Evolutionary conservation across 2,797 vertebrate genomes (phyloP).

Genomic region (Nannoperca australis): DNA sequence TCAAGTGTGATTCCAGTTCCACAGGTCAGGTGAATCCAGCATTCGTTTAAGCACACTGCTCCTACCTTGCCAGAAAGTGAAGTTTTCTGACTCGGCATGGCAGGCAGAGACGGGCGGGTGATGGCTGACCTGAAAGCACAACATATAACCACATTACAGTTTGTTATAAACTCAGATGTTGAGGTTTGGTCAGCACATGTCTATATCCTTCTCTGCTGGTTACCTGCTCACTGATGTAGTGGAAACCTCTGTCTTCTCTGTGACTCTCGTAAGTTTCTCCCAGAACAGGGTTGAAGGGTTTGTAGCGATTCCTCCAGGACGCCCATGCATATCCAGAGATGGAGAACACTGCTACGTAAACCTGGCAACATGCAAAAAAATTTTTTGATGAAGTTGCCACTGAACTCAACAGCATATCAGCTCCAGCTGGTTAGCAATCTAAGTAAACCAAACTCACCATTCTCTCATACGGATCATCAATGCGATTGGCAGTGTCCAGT

Average conservation of each 20-base stretch:
- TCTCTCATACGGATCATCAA: conserved; percentile 89
- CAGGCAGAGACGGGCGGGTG: conserved; percentile 93
- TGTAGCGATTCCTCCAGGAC: conserved; percentile 90
- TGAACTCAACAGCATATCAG: not conserved
- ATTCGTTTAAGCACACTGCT: not conserved
- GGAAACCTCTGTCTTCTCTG: conserved; percentile 90
- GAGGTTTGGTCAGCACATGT: not conserved
- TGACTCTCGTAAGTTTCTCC: conserved; percentile 93
- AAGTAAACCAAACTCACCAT: conserved; percentile 82
- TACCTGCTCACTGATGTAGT: conserved; percentile 93
- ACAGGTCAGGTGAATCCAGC: not conserved
- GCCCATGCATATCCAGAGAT: conserved; percentile 94
- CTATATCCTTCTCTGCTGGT: too few relatives aligned
- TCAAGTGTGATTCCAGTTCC: not conserved
- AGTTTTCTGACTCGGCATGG: conserved; percentile 92
- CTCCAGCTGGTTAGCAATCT: not conserved
- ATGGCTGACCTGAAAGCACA: conserved; percentile 88
- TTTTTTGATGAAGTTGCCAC: not conserved
- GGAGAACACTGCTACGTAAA: conserved; percentile 91
- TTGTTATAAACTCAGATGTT: not conserved
- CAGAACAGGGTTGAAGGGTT: conserved; percentile 94
- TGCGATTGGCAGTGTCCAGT: conserved; percentile 89
- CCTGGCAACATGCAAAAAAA: conserved; percentile 73
- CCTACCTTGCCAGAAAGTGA: conserved; percentile 95
- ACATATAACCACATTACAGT: not conserved